These are phyloP conservation scores for Hydropsyche betteni DNA, from an alignment of 2,888 invertebrate genomes.

Conservation along the genomic window DNA sequence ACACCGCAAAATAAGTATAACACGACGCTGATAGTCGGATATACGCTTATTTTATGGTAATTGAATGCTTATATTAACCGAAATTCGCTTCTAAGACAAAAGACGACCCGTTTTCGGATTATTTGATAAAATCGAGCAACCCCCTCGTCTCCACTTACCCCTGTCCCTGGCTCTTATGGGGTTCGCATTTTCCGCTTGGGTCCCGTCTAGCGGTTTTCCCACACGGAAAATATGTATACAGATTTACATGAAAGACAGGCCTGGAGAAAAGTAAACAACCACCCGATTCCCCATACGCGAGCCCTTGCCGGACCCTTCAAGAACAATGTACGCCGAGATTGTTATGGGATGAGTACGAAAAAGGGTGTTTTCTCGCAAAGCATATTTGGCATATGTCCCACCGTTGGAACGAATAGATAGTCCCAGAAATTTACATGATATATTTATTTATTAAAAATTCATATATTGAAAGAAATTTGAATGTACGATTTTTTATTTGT, in stretches of 20 bases:
- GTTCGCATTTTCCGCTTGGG: too few species aligned
- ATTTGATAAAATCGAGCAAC: conserved; percentile 27
- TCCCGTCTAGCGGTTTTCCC: not conserved
- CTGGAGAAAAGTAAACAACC: conserved; percentile 26
- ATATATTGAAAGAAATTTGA: too few species aligned
- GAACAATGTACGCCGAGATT: conserved; percentile 10
- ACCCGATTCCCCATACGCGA: not conserved
- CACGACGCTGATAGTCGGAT: conserved; percentile 1
- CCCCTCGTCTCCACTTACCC: not conserved
- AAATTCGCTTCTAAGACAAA: conserved; percentile 17
- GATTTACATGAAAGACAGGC: conserved; percentile 27
- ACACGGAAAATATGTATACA: conserved; percentile 27
- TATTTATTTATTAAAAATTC: not conserved
- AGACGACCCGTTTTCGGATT: conserved; percentile 33
- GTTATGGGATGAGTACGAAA: not conserved
- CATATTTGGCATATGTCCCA: conserved; percentile 46
- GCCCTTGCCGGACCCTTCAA: conserved; percentile 14
- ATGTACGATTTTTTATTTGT: too few species aligned
- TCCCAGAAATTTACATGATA: too few species aligned
- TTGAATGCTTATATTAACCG: conserved; percentile 29
- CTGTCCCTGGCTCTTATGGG: too few species aligned
- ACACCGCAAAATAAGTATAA: too few species aligned
- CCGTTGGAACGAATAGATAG: conserved; percentile 12
- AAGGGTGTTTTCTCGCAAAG: conserved; percentile 30
- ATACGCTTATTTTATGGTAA: conserved; percentile 26